Evolutionary conservation across 2,888 invertebrate genomes (phyloP), one percentile per base, ranked within the genome.

Genomic region (Tillus elongatus): DNA sequence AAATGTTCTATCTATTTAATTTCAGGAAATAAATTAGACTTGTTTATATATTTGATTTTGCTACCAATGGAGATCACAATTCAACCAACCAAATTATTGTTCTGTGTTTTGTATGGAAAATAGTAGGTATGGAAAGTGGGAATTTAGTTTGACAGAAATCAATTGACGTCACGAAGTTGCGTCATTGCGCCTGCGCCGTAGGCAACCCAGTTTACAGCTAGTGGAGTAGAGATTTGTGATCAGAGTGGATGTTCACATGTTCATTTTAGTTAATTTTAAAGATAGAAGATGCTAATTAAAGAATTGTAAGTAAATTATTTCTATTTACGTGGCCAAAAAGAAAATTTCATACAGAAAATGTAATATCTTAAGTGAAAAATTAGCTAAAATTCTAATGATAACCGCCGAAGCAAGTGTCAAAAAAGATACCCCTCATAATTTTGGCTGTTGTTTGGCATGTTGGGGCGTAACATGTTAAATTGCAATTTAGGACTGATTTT

Each of bases 271-370:
- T 44, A 43, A 38, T 42, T 41, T 44, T 45, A 40, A 37, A 63
- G 61, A 62, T 53, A 62, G 69, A 74, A 65, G 62, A 78, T 78
- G 78, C 71, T 77, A 68, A 79, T 79, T 67, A 78, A 78, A 71
- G 78, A 78, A 74, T 79, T 70, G 78, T 78, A 64, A 77, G 78
- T 78, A 70, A 35, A 51, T 52, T 46, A 42, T 2, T 13, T 13
- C 10, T 29, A 11, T 29, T 29, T 11, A 4, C 30, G n/a, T 8
- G 9, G 6, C 30, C 6, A 10, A 6, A 8, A 8, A 29, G 8
- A n/a, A 19, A 19, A 19, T 8, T 8, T 19, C 24, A 19, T 8
- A 8, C n/a, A n/a, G n/a, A n/a, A 19, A 19, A 19, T 19, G 6
- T n/a, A n/a, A 19, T n/a, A n/a, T 6, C n/a, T 19, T 19, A 19